phyloP scores from a whole-genome alignment of 1,140 invertebrate species.

The Nasonia giraulti region DNA sequence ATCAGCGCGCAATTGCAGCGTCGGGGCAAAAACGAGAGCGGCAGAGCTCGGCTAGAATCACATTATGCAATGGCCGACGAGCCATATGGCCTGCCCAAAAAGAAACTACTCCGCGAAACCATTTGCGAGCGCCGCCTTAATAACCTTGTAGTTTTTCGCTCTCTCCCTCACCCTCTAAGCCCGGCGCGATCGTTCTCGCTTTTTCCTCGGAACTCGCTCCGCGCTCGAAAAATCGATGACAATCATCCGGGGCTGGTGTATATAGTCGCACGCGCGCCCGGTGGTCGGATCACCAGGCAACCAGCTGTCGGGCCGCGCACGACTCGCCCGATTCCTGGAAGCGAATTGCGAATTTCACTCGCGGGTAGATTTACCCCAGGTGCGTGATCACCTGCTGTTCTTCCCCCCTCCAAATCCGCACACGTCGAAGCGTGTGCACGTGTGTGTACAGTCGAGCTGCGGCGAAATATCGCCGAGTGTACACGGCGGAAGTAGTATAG shows the following conservation, averaged over 20 bases:
- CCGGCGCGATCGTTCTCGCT: not conserved
- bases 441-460: too few relatives aligned
- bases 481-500: not conserved
- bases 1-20: too few relatives aligned
- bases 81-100: too few relatives aligned
- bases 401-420: slow-evolving; percentile 56
- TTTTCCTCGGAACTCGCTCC: not conserved
- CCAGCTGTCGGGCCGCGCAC: slow-evolving; percentile 58
- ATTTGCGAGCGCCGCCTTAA: not conserved
- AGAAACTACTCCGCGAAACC: too few relatives aligned
- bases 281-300: slow-evolving; percentile 64
- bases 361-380: slow-evolving; percentile 59
- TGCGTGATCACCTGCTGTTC: slow-evolving; percentile 67
- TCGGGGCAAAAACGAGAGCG: too few relatives aligned
- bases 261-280: not conserved
- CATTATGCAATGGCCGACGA: too few relatives aligned
- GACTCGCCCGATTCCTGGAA: slow-evolving; percentile 23
- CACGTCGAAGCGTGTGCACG: slow-evolving; percentile 9
- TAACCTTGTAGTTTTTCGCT: not conserved
- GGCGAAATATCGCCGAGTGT: slow-evolving; percentile 65
- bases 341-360: slow-evolving; percentile 39
- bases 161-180: not conserved
- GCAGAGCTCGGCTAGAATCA: too few relatives aligned
- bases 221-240: slow-evolving; percentile 18
- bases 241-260: not conserved